phyloP scores from a whole-genome alignment of 2,888 invertebrate species.

The Drosophila greeni region DNA sequence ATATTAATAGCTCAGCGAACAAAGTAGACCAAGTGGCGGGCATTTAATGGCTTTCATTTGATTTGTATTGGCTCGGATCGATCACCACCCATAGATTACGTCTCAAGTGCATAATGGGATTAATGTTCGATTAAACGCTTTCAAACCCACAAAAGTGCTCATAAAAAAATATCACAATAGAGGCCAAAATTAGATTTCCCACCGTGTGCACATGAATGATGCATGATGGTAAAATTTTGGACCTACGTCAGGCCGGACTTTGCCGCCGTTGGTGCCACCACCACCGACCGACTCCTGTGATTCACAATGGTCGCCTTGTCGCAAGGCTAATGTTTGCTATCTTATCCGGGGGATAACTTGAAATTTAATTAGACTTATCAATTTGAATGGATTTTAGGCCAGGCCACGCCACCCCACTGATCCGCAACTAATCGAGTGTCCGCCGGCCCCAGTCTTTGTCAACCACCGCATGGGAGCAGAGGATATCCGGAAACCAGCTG shows the following conservation, averaged over 20 bases:
- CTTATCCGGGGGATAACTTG: conserved; percentile 50
- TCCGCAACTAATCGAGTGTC: conserved; percentile 26
- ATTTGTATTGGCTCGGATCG: background rate
- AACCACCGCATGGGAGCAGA: conserved; percentile 52
- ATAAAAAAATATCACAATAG: background rate
- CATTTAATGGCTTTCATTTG: conserved; percentile 4
- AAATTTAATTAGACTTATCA: conserved; percentile 63
- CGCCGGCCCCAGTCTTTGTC: conserved; percentile 45
- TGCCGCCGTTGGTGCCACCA: conserved; percentile 24
- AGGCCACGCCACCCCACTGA: conserved; percentile 17
- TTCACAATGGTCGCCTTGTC: conserved; percentile 23
- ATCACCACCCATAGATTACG: conserved; percentile 1
- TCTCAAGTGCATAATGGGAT: conserved; percentile 18
- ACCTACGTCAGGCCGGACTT: conserved; percentile 22
- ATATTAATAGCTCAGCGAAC: conserved; percentile 1
- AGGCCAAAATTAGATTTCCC: conserved; percentile 11
- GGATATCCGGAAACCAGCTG: conserved; percentile 40
- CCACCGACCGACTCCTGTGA: conserved; percentile 9
- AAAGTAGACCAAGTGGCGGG: conserved; percentile 16
- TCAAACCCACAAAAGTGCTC: background rate
- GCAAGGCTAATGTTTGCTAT: conserved; percentile 33
- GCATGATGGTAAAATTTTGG: conserved; percentile 19
- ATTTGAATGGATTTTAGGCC: conserved; percentile 38
- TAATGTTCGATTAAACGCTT: conserved; percentile 17
- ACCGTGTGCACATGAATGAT: conserved; percentile 34